Evolutionary conservation across 2,888 invertebrate genomes (phyloP), one percentile per base, ranked within the genome.

Genomic region (Portevinia maculata): DNA sequence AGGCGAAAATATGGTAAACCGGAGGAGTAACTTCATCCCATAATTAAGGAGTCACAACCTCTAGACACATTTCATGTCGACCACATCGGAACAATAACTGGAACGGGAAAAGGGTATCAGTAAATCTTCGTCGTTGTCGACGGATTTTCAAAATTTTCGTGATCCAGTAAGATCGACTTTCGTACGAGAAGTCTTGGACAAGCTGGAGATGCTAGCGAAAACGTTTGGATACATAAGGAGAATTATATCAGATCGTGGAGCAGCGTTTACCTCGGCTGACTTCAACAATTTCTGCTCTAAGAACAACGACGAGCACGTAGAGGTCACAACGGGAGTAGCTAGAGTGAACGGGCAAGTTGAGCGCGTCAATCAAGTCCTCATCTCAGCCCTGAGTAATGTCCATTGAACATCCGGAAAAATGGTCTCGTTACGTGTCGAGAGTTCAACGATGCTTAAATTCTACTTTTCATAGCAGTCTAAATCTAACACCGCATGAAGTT

Each of bases 21-120:
- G 15, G 60, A 60, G 19, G 60, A 19, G n/a, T n/a, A n/a, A n/a
- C n/a, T n/a, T n/a, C n/a, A n/a, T n/a, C n/a, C n/a, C n/a, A 24
- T 57, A 13, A 3, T 3, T 6, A 39, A 57, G 13, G 57, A 57
- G 9, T 17, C 17, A 8, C 44, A 41, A 17, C 46, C 60, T 8
- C 19, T 21, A 9, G 46, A 41, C 6, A 60, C 60, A 1, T 60
- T 41, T 17, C 46, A 60, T 17, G 32, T 60, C 1, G 41, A 60
- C 30, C 60, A 60, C 32, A 15, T 60, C 9, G 60, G 60, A 28
- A n/a, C 44, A 11, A 60, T 60, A 44, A 21, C 28, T 8, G 13
- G 21, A 13, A 46, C 57, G 4, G 19, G 15, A 9, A 57, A 57
- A 15, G 8, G 24, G 9, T 57, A 57, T 19, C 17, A 57, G 11